phyloP scores from a whole-genome alignment of 2,797 vertebrate genomes.

The Orientallactaga sibirica region DNA sequence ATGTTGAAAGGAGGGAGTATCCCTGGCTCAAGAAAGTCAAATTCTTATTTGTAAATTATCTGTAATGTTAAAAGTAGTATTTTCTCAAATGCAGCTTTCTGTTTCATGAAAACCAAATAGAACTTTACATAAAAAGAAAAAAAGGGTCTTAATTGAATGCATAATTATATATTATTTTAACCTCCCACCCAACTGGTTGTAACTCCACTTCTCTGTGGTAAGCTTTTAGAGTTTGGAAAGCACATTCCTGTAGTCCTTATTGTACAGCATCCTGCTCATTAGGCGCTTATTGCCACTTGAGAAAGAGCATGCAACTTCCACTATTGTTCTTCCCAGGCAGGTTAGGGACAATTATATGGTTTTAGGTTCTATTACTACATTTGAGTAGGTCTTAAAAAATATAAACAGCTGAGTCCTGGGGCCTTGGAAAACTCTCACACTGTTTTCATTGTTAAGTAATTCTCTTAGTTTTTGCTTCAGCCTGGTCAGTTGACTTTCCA shows the following conservation, averaged over 20 bases:
- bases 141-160: not conserved
- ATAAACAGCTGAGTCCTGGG: not conserved
- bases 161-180: slow-evolving; percentile 39
- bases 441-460: slow-evolving; percentile 6
- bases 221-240: slow-evolving; percentile 39
- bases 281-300: slow-evolving; percentile 15
- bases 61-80: slow-evolving; percentile 37
- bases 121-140: slow-evolving; percentile 3
- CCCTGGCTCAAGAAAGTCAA: not conserved
- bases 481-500: not conserved
- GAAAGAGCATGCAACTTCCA: not conserved
- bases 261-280: not conserved
- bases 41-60: slow-evolving; percentile 58
- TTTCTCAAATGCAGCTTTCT: slow-evolving; percentile 47
- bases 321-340: not conserved
- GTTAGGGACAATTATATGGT: slow-evolving; percentile 42
- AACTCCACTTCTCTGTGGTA: not conserved
- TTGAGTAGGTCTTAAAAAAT: slow-evolving; percentile 34
- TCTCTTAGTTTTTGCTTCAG: not conserved
- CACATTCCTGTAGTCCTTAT: not conserved
- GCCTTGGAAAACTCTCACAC: slow-evolving; percentile 1
- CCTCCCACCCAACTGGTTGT: not conserved
- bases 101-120: slow-evolving; percentile 30
- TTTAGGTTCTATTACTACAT: slow-evolving; percentile 15
- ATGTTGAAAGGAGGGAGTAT: not conserved